phyloP scores from a whole-genome alignment of 2,797 vertebrate species.

The Poecilia gillii region DNA sequence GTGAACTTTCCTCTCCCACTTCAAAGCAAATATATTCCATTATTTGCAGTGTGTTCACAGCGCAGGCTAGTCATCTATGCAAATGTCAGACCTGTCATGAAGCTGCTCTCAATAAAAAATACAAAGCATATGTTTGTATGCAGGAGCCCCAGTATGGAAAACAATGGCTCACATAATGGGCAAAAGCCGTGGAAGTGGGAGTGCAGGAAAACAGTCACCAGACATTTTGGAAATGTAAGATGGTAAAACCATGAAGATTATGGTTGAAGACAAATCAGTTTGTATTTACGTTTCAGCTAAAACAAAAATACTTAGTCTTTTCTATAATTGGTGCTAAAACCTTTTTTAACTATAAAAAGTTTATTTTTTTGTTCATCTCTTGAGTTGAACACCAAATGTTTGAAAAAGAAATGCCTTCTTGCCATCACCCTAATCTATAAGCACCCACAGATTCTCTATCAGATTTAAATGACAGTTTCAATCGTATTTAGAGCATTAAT shows the following conservation, averaged over 20 bases:
- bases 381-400: not conserved
- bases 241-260: not conserved
- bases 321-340: not conserved
- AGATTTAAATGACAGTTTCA: no score
- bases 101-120: constrained; percentile 12
- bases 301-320: not conserved
- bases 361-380: not conserved
- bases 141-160: constrained; percentile 20
- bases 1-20: constrained; percentile 1
- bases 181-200: not conserved
- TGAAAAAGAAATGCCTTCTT: not conserved
- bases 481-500: no score
- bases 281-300: not conserved
- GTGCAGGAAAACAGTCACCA: not conserved
- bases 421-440: not conserved
- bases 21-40: constrained; percentile 7
- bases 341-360: not conserved
- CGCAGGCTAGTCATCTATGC: not conserved
- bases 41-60: not conserved
- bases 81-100: constrained; percentile 32
- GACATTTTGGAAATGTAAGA: not conserved
- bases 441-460: not conserved
- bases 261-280: not conserved
- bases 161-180: not conserved
- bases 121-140: constrained; percentile 26